Evolutionary conservation across 2,797 vertebrate genomes (phyloP), one percentile per base, ranked within the genome.

Genomic region (Ceryle rudis): DNA sequence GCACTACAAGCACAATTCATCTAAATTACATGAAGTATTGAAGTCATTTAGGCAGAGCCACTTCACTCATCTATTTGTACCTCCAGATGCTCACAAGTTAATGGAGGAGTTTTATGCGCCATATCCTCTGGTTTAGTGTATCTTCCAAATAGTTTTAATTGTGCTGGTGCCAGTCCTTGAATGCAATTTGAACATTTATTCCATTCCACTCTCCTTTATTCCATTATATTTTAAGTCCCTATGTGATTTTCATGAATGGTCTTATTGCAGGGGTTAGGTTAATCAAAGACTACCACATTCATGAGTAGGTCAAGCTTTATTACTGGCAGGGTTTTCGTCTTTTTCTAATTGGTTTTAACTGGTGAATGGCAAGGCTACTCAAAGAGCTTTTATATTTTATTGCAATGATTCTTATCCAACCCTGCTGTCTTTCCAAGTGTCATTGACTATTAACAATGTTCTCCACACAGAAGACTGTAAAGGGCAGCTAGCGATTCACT

Each of bases 381-480:
- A 60, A 90, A 90, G 39, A 90, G 42, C 11, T 79, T 95, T 87
- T 93, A 14, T 73, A 46, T 78, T 81, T 79, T 72, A 89, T 75
- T 86, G 41, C 29, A 58, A 74, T 22, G 46, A 54, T 62, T 89
- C 89, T 64, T 74, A 58, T 79, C 75, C 91, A 91, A 41, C 25
- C 65, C 62, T 39, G 23, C 73, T 84, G 42, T 52, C 82, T 91
- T 94, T 95, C 73, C 77, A 93, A 90, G 66, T 73, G 64, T 88
- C 90, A 90, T 60, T 94, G 62, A 47, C 75, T 84, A 88, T 93
- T 95, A 89, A 90, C 86, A 90, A 86, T 42, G 33, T 15, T 67
- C 33, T 80, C 86, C 67, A 73, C 14, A 65, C 23, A 89, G 58
- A 90, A 44, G 51, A 52, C 25, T 84, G 35, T 72, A 73, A 90